Evolutionary conservation across 2,797 vertebrate genomes (phyloP).

Genomic region (Rachycentron canadum): DNA sequence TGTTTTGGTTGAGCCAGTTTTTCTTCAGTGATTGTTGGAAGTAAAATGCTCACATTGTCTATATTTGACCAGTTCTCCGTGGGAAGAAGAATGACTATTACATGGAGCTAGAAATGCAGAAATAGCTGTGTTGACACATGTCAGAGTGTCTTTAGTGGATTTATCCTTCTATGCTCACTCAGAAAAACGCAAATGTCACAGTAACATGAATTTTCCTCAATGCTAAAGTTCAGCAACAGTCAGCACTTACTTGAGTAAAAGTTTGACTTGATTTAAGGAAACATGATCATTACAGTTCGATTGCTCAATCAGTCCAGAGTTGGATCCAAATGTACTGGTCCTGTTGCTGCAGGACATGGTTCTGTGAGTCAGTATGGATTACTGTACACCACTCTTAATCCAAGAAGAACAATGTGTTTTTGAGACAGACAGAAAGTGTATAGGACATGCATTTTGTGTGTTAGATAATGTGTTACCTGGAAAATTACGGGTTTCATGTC

Average conservation of each 20-base stretch:
- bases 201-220: background rate
- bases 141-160: slow-evolving; percentile 1
- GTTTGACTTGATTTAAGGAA: background rate
- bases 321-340: background rate
- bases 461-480: too few relatives aligned
- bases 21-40: slow-evolving; percentile 32
- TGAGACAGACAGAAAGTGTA: too few relatives aligned
- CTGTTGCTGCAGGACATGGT: background rate
- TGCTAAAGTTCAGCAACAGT: background rate
- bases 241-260: background rate
- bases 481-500: background rate
- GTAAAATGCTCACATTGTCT: slow-evolving; percentile 52
- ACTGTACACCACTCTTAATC: background rate
- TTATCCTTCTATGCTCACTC: background rate
- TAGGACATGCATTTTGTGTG: background rate
- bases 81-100: slow-evolving; percentile 44
- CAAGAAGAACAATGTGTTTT: background rate
- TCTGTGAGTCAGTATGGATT: background rate
- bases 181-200: background rate
- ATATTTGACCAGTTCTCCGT: slow-evolving; percentile 46
- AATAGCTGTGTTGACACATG: slow-evolving; percentile 6
- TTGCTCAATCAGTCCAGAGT: background rate
- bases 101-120: slow-evolving; percentile 8
- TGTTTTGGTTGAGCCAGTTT: slow-evolving; percentile 37
- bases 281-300: background rate